Conservation (phyloP, 2,797 vertebrate genomes). For the Sebastes oblongus region DNA sequence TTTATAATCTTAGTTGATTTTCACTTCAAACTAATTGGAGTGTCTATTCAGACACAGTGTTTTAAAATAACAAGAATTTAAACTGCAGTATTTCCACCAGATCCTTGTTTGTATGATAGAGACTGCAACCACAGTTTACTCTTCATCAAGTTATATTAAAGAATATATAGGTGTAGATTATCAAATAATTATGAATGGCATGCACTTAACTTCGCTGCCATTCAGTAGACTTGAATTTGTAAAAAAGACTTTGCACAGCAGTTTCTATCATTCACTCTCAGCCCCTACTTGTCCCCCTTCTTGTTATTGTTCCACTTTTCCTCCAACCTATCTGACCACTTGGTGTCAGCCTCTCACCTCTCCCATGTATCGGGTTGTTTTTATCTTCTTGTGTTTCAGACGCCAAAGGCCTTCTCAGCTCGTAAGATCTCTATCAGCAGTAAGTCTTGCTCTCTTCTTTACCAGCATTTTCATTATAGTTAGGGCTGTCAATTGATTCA, state of each 20-base stretch:
- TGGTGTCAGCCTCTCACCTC: constrained; percentile 61
- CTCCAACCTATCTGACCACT: constrained; percentile 40
- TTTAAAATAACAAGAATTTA: constrained; percentile 5
- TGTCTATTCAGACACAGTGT: neutral
- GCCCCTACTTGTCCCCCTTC: constrained; percentile 35
- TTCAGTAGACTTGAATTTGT: constrained; percentile 10
- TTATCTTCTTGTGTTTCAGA: constrained; percentile 81
- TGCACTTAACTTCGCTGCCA: neutral
- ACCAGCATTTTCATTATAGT: neutral
- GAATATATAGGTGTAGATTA: neutral
- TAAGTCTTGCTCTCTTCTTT: constrained; percentile 74
- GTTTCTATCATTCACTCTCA: constrained; percentile 61
- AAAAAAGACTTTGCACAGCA: constrained; percentile 58
- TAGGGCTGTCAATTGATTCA: too few species aligned
- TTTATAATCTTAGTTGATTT: neutral
- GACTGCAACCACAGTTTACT: constrained; percentile 31
- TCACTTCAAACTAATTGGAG: neutral
- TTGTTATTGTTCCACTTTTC: constrained; percentile 34
- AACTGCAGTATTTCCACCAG: constrained; percentile 48
- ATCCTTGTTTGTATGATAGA: constrained; percentile 35
- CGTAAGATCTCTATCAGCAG: constrained; percentile 91
- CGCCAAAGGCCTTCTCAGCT: constrained; percentile 87
- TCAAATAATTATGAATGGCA: neutral
- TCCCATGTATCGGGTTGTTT: constrained; percentile 67
- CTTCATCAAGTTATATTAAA: neutral